phyloP scores from a whole-genome alignment of 2,797 vertebrate genomes.

The Avahi laniger region DNA sequence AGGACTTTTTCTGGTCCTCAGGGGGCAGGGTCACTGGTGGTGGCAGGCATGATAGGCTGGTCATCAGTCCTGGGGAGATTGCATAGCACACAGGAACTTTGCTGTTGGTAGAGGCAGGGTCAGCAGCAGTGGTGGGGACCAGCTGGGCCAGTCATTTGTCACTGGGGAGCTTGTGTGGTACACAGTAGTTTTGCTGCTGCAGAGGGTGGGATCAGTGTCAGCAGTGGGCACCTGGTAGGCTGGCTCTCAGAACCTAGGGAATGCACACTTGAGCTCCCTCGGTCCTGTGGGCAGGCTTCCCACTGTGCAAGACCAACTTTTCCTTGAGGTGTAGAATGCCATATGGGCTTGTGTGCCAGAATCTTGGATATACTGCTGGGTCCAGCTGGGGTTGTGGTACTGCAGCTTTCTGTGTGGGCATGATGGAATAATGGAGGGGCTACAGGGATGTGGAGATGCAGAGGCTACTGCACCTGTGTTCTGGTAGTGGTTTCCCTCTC shows the following conservation, averaged over 20 bases:
- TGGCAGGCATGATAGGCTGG: background rate
- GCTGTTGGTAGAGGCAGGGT: background rate
- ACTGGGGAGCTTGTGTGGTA: background rate
- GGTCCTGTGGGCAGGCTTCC: background rate
- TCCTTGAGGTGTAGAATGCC: background rate
- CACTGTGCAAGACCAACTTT: background rate
- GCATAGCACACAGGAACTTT: background rate
- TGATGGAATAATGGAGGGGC: background rate
- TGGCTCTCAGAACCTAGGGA: background rate
- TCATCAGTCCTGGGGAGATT: background rate
- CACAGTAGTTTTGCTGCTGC: background rate
- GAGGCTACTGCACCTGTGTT: background rate
- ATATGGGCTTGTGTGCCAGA: background rate
- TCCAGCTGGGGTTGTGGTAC: background rate
- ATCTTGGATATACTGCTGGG: background rate
- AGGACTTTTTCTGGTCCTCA: background rate
- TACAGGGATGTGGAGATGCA: background rate
- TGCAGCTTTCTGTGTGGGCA: background rate
- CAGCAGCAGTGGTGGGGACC: background rate
- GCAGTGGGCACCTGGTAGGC: background rate
- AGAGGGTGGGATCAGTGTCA: background rate
- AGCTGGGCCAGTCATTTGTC: background rate
- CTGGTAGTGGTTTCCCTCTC: background rate
- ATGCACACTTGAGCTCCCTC: background rate
- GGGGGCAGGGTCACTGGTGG: background rate